Conservation (phyloP, 2,113 vertebrate species). For the Steatornis caripensis region DNA sequence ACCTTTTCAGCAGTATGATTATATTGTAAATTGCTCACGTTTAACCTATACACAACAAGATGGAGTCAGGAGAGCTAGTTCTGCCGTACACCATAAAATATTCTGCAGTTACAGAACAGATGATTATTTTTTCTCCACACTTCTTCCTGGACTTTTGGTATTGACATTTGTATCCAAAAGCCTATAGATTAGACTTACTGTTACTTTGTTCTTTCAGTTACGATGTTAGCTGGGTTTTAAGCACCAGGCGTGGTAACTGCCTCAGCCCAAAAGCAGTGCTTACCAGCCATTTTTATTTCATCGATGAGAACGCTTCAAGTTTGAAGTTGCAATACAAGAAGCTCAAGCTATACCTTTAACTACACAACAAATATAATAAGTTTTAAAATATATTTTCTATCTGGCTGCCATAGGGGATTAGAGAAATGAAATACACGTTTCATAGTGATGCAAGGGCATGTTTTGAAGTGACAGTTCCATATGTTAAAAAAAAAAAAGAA, state of each 20-base stretch:
- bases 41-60: background rate
- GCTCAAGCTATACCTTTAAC: background rate
- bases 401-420: background rate
- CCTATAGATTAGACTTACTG: background rate
- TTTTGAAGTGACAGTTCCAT: constrained; percentile 17
- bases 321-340: background rate
- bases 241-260: background rate
- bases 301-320: background rate
- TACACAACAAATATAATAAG: background rate
- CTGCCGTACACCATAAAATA: background rate
- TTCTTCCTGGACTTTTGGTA: background rate
- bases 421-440: constrained; percentile 2
- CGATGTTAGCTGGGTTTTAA: background rate
- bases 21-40: background rate
- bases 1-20: background rate
- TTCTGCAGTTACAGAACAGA: background rate
- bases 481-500: background rate
- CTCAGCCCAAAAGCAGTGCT: background rate
- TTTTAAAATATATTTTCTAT: constrained; percentile 9
- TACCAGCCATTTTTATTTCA: background rate
- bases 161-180: background rate
- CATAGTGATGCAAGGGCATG: background rate
- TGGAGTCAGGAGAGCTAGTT: background rate
- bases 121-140: background rate
- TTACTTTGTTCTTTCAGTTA: background rate